These are phyloP conservation scores for Schizaphis graminum DNA, from an alignment of 2,888 invertebrate genomes.

Conservation along the genomic window DNA sequence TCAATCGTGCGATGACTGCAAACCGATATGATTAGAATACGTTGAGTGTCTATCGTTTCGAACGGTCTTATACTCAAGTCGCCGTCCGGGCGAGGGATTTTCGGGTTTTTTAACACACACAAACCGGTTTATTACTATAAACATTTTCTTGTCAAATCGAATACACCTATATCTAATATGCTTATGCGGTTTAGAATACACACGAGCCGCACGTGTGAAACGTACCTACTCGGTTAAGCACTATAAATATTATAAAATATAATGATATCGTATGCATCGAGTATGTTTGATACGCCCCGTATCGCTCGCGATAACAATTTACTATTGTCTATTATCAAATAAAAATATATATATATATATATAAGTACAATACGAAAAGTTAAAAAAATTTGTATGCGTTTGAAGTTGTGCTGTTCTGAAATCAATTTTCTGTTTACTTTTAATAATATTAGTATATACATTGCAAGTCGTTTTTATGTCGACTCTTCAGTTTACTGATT, in stretches of 20 bases:
- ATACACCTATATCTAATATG: background rate
- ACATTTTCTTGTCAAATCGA: constrained; percentile 10
- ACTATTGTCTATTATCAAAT: background rate
- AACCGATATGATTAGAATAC: background rate
- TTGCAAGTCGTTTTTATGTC: background rate
- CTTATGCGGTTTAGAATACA: background rate
- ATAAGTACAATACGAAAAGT: background rate
- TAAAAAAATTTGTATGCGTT: background rate
- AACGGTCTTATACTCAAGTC: background rate
- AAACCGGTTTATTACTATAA: constrained; percentile 22
- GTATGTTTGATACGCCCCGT: background rate
- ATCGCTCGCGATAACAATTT: background rate
- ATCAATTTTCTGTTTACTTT: background rate
- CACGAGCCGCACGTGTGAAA: constrained; percentile 6
- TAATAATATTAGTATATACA: background rate
- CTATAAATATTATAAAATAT: background rate
- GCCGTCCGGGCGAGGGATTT: background rate
- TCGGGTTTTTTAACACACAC: background rate
- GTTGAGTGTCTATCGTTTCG: background rate
- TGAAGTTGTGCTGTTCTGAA: background rate
- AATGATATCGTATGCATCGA: background rate
- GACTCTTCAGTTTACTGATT: background rate
- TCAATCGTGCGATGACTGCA: background rate
- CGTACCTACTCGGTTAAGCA: background rate
- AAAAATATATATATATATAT: background rate